Percentiles rank a stretch among this genome's conserved stretches.
These are phyloP conservation scores for Thaumetopoea pityocampa DNA, from an alignment of 1,140 invertebrate species.

Conservation along the genomic window DNA sequence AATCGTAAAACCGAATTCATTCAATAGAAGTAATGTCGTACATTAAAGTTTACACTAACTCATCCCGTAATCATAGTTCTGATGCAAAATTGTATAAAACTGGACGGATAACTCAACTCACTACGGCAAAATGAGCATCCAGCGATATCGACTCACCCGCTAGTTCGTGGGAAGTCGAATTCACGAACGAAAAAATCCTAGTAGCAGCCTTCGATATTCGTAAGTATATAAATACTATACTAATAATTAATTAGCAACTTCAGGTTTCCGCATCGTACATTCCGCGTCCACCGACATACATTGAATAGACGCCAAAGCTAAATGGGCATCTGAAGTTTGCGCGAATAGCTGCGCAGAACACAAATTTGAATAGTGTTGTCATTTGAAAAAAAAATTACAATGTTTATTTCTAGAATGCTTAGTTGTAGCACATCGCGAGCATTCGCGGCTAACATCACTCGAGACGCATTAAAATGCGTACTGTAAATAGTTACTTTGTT, in stretches of 20 bases:
- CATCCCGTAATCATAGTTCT: conserved; percentile 35
- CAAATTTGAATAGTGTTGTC: too few relatives aligned
- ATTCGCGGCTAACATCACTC: too few relatives aligned
- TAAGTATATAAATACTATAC: conserved; percentile 39
- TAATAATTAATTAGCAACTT: conserved; percentile 52
- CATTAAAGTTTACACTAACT: conserved; percentile 32
- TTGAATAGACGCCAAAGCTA: too few relatives aligned
- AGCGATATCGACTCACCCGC: conserved; percentile 40
- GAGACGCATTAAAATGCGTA: too few relatives aligned
- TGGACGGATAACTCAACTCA: conserved; percentile 74
- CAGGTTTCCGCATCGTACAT: conserved; percentile 36
- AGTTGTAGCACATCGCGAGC: too few relatives aligned
- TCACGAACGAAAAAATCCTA: conserved; percentile 31
- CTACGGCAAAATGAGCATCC: conserved; percentile 68
- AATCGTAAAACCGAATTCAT: too few relatives aligned
- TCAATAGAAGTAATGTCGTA: conserved; percentile 8
- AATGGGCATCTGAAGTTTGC: too few relatives aligned
- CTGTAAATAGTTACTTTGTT: too few relatives aligned
- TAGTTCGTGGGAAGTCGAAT: conserved; percentile 25
- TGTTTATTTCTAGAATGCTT: too few relatives aligned
- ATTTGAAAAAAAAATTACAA: too few relatives aligned
- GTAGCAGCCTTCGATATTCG: conserved; percentile 51
- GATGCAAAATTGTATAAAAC: conserved; percentile 68
- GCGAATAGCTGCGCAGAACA: too few relatives aligned
- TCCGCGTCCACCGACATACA: conserved; percentile 32